A percentile compares a stretch with the other conserved stretches of the same genome.
These are phyloP conservation scores for Volucella zonaria DNA, from an alignment of 2,888 invertebrate genomes.

Conservation along the genomic window DNA sequence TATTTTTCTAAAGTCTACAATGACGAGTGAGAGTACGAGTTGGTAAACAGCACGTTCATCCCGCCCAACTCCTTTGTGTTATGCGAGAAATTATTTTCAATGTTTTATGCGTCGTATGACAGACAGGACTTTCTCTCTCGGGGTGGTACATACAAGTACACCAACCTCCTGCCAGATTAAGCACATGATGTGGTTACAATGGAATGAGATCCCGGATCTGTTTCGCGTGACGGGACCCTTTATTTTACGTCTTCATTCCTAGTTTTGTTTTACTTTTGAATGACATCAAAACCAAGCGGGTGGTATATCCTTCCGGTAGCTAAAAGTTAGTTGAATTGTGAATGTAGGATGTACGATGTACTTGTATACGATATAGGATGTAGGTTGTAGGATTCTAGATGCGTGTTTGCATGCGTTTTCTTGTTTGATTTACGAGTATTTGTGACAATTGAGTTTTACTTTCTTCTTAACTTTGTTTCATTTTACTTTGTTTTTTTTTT, in stretches of 20 bases:
- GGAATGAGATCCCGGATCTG: neutral
- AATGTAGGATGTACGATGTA: too few relatives aligned
- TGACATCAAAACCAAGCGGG: slow-evolving; percentile 32
- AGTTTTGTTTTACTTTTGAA: slow-evolving; percentile 28
- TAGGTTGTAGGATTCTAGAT: neutral
- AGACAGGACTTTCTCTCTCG: slow-evolving; percentile 20
- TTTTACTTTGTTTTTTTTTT: slow-evolving; percentile 41
- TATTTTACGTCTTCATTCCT: slow-evolving; percentile 57
- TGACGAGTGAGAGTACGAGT: neutral
- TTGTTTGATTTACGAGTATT: slow-evolving; percentile 54
- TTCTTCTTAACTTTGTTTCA: slow-evolving; percentile 25
- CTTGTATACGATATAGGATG: too few relatives aligned
- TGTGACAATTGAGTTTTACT: slow-evolving; percentile 41
- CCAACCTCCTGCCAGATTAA: neutral
- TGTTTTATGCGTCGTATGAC: slow-evolving; percentile 60
- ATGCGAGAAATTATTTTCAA: slow-evolving; percentile 60
- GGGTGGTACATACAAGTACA: neutral
- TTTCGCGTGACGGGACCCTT: slow-evolving; percentile 22
- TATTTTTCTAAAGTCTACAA: neutral
- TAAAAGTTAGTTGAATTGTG: too few relatives aligned
- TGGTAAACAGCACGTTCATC: slow-evolving; percentile 48
- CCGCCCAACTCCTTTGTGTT: slow-evolving; percentile 51
- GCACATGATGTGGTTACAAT: neutral
- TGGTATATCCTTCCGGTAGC: slow-evolving; percentile 2
- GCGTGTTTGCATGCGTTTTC: slow-evolving; percentile 24